Percentiles rank a stretch among this genome's conserved stretches.
Conservation (phyloP, 2,888 invertebrate genomes). For the Oasisia sp. region DNA sequence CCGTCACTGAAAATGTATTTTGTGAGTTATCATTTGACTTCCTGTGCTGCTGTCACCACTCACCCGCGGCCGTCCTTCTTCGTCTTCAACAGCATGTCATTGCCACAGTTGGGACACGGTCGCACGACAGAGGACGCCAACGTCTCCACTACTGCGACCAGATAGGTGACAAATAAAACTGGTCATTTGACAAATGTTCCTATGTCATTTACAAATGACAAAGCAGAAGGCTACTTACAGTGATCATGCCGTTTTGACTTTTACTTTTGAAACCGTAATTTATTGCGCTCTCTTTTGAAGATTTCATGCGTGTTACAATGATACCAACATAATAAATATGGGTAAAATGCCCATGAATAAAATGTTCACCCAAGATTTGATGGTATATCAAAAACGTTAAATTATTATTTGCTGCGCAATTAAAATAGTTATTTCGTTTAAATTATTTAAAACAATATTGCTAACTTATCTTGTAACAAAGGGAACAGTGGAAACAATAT, state of each 20-base stretch:
- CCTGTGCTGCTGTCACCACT: constrained; percentile 25
- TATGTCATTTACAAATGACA: background rate
- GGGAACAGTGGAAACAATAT: background rate
- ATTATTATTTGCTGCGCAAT: too few relatives aligned
- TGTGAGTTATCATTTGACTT: background rate
- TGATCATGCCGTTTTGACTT: background rate
- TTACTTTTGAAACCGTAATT: too few relatives aligned
- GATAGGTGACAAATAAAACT: background rate
- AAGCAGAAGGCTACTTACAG: background rate
- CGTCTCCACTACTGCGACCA: background rate
- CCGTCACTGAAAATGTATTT: background rate
- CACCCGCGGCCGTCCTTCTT: constrained; percentile 73
- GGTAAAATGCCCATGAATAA: too few relatives aligned
- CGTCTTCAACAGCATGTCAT: constrained; percentile 76
- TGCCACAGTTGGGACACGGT: constrained; percentile 82
- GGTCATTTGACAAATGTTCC: background rate
- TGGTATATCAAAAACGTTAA: too few relatives aligned
- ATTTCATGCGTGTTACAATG: too few relatives aligned
- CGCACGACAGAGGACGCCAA: constrained; percentile 64
- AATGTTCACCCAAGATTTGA: too few relatives aligned
- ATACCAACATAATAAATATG: too few relatives aligned
- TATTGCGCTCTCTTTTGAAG: too few relatives aligned
- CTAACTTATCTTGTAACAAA: background rate
- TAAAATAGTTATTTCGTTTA: background rate
- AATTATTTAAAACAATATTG: background rate